Base-by-base conservation (phyloP, 2,797 vertebrate genomes). In the Thalassophryne amazonica region DNA sequence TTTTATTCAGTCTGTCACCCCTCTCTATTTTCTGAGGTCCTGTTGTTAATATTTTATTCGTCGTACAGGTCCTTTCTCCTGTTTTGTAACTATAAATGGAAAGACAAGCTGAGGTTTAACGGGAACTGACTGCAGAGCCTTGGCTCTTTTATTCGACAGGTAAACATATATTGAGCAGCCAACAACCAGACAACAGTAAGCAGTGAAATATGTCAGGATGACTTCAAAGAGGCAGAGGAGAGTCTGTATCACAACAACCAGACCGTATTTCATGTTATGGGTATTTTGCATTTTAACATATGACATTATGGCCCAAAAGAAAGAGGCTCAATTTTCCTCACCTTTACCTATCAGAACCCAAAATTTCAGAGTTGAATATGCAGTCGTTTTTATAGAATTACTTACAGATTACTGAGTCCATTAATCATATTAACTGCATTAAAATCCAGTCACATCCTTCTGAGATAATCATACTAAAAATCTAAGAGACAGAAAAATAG, bases 21-120 rank as follows among this genome's bases (percentile, higher is more conserved):
- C 18, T 46, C 22, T 51, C 52, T 62, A 45, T 19, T 45, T 19
- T 15, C 33, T 2, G 0, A 2, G 17, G 23, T 20, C n/a, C 4
- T 29, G 17, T 18, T 49, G 50, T 33, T 57, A 35, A 49, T 55
- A 36, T 31, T 45, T 43, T 33, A 31, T 8, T 16, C 12, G 3
- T 25, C 55, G 16, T 18, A 33, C 30, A 22, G 17, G 28, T 24
- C 52, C 25, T 38, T 21, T 47, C 43, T 48, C 24, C 31, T 40
- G 25, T 21, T 52, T 42, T 62, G 45, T 48, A 59, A 60, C 64
- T 72, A 77, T 73, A 77, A 70, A 72, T 76, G 64, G 54, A 51
- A 16, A 65, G 42, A 62, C 42, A 11, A 8, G 18, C 14, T 8
- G 21, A 7, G 19, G 33, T 29, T 12, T 52, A 29, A 21, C 14